Conservation (phyloP, 2,888 invertebrate species). For the Eurois occulta region DNA sequence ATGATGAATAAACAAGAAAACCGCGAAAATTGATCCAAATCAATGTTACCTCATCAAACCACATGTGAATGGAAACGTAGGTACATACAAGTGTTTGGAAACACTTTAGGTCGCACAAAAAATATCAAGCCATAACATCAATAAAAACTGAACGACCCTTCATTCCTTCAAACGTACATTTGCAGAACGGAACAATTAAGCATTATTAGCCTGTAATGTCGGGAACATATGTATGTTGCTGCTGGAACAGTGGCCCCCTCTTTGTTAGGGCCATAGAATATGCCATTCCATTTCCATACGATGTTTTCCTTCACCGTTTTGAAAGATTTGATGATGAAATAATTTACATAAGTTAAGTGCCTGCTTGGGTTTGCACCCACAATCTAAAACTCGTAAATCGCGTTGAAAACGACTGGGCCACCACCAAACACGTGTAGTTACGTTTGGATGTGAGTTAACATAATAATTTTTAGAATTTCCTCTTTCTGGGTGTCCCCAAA, state of each 20-base stretch:
- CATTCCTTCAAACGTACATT: neutral
- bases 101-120: slow-evolving; percentile 44
- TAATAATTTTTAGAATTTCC: too few species aligned
- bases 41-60: slow-evolving; percentile 61
- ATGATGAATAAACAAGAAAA: slow-evolving; percentile 40
- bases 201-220: too few species aligned
- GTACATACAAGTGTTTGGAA: slow-evolving; percentile 11
- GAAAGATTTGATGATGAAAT: too few species aligned
- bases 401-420: too few species aligned
- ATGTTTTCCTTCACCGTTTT: too few species aligned
- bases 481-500: too few species aligned
- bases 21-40: slow-evolving; percentile 46
- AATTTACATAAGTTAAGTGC: neutral
- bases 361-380: neutral
- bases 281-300: too few species aligned
- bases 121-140: neutral
- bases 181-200: neutral
- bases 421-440: too few species aligned
- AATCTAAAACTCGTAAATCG: neutral
- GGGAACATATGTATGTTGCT: too few species aligned
- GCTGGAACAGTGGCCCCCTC: too few species aligned
- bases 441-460: too few species aligned
- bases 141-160: neutral
- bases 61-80: slow-evolving; percentile 49
- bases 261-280: too few species aligned